Conservation (phyloP, 2,797 vertebrate species). For the Sus cebifrons region DNA sequence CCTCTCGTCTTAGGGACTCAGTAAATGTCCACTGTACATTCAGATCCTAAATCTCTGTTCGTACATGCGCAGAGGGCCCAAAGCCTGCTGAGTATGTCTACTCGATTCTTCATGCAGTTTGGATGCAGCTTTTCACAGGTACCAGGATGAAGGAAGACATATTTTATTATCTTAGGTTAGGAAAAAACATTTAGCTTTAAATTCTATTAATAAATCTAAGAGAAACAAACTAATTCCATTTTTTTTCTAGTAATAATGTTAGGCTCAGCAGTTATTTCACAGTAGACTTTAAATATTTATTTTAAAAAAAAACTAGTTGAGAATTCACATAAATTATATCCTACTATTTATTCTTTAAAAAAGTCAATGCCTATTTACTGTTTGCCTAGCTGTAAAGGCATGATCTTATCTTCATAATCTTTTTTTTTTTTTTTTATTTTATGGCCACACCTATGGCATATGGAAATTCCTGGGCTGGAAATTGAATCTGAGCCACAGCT, state of each 20-base stretch:
- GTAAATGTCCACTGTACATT: background rate
- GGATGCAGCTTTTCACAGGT: background rate
- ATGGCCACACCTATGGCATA: too few species aligned
- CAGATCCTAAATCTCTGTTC: background rate
- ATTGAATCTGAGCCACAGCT: too few species aligned
- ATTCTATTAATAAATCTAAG: background rate
- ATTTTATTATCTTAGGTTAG: background rate
- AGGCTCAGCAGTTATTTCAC: background rate
- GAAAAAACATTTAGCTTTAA: constrained; percentile 4
- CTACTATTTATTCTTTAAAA: background rate
- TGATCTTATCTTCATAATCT: background rate
- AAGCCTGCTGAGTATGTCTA: background rate
- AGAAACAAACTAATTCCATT: background rate
- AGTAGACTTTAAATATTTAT: background rate
- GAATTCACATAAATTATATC: background rate
- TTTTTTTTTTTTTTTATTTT: too few species aligned
- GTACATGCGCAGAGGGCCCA: background rate
- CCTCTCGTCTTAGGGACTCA: background rate
- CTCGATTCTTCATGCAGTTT: background rate
- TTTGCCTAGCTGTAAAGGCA: background rate
- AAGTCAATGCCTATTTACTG: background rate
- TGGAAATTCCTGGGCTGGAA: too few species aligned
- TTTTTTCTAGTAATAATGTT: constrained; percentile 14
- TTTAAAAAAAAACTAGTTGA: background rate
- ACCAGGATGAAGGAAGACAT: background rate